Conservation (phyloP, 2,888 invertebrate genomes). For the Drosophila buzzatii region DNA sequence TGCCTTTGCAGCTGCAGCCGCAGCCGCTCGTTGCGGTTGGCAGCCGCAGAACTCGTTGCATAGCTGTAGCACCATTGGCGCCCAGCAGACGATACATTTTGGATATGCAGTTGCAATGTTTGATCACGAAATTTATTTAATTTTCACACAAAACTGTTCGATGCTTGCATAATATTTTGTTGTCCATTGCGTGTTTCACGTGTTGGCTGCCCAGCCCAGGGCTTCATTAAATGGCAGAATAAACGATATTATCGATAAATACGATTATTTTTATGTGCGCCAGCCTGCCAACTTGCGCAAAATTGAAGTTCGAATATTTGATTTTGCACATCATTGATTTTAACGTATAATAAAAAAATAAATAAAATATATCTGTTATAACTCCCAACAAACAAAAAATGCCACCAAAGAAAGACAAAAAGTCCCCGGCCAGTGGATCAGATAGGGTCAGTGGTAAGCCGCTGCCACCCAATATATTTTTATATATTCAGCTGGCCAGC, state of each 20-base stretch:
- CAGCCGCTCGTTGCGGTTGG: slow-evolving; percentile 46
- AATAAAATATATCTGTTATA: not conserved
- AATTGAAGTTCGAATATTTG: not conserved
- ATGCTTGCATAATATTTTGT: slow-evolving; percentile 81
- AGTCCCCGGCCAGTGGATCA: not conserved
- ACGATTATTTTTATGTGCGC: not conserved
- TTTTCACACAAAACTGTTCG: slow-evolving; percentile 51
- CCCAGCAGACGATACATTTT: slow-evolving; percentile 82
- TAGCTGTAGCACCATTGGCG: slow-evolving; percentile 67
- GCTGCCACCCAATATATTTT: slow-evolving; percentile 68
- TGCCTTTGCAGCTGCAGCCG: slow-evolving; percentile 47
- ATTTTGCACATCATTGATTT: slow-evolving; percentile 30
- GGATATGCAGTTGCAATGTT: slow-evolving; percentile 26
- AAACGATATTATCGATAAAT: slow-evolving; percentile 10
- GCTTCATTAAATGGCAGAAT: slow-evolving; percentile 20
- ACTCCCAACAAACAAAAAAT: slow-evolving; percentile 21
- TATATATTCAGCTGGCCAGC: slow-evolving; percentile 69
- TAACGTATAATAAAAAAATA: slow-evolving; percentile 28
- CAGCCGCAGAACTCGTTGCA: slow-evolving; percentile 70
- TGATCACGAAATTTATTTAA: slow-evolving; percentile 25
- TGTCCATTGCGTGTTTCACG: slow-evolving; percentile 60
- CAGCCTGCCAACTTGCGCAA: slow-evolving; percentile 16
- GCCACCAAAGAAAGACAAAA: slow-evolving; percentile 33
- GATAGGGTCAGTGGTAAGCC: slow-evolving; percentile 4
- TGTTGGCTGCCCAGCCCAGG: slow-evolving; percentile 45